Base-by-base conservation (phyloP, 2,113 vertebrate genomes). In the Acrocephalus kingi region DNA sequence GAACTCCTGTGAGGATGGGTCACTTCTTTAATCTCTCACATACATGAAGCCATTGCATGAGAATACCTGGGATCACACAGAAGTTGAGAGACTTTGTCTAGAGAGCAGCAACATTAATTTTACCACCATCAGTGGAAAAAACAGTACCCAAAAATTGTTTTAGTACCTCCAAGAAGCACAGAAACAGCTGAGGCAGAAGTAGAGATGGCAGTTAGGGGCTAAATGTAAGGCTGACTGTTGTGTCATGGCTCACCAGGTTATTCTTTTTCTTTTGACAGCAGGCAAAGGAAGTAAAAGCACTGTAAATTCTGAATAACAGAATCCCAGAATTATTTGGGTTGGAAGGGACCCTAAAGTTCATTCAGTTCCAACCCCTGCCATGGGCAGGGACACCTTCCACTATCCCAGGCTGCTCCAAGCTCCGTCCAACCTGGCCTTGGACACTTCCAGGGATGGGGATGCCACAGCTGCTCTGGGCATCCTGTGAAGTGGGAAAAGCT, bases 371-470 rank as follows among this genome's bases (percentile, higher is more conserved):
- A 1, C 2, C 51, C 28, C 13, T 73, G 27, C 18, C 27, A 45
- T 8, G 10, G n/a, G 30, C 51, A 89, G 45, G 27, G 15, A 52
- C 37, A 74, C 3, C 7, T 52, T 28, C 54, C 46, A 46, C 46
- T 0, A 2, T 0, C 16, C n/a, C 46, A 79, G 24, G 24, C 0
- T 21, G 54, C 24, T 48, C 39, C 78, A 89, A 82, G 45, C 8
- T 4, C 23, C 0, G 0, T 39, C 20, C 45, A 59, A 3, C 15
- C n/a, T 22, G 69, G 20, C 24, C 39, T 39, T 67, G 46, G 16
- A n/a, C 54, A 54, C 28, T 75, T 5, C 39, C 54, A 82, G 46
- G 46, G 0, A 46, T 13, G 20, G 39, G 9, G 16, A 28, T 73
- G 51, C 28, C 54, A 39, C 68, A 74, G 86, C 52, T 89, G 0